A percentile compares a stretch with the other conserved stretches of the same genome.
Conservation (phyloP, 2,113 vertebrate genomes). For the Clupea harengus region DNA sequence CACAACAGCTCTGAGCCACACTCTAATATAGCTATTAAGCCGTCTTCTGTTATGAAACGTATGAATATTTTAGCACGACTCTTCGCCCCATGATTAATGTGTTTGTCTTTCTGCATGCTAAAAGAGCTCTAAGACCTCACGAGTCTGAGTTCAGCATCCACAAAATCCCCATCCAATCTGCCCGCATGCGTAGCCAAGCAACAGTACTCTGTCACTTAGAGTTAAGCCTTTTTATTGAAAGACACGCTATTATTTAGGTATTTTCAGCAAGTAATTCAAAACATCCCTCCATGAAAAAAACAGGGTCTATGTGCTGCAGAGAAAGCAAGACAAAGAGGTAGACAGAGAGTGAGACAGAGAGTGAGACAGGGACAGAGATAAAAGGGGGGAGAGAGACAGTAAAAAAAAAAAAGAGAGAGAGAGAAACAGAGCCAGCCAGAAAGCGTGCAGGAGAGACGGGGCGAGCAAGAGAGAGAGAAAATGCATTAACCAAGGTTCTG, state of each 20-base stretch:
- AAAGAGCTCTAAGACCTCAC: neutral
- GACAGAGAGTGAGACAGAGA: neutral
- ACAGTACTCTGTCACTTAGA: neutral
- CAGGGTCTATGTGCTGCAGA: neutral
- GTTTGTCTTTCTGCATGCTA: constrained; percentile 14
- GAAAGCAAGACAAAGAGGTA: neutral
- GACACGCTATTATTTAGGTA: constrained; percentile 3
- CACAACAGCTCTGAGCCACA: neutral
- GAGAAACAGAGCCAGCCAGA: neutral
- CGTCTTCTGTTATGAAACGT: neutral
- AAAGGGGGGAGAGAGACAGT: neutral
- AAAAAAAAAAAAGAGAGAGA: neutral
- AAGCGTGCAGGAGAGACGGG: neutral
- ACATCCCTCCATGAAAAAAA: neutral
- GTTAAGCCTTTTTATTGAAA: constrained; percentile 13
- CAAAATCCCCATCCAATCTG: neutral
- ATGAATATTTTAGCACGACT: constrained; percentile 4
- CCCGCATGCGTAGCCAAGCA: constrained; percentile 4
- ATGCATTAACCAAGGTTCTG: constrained; percentile 14
- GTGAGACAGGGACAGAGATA: neutral
- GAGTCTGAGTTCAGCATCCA: neutral
- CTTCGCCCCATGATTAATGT: neutral
- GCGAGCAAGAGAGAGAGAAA: neutral
- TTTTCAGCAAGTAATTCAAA: constrained; percentile 7
- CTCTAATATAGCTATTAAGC: neutral